phyloP scores from a whole-genome alignment of 2,888 invertebrate species.

The Stenoptilia bipunctidactyla region DNA sequence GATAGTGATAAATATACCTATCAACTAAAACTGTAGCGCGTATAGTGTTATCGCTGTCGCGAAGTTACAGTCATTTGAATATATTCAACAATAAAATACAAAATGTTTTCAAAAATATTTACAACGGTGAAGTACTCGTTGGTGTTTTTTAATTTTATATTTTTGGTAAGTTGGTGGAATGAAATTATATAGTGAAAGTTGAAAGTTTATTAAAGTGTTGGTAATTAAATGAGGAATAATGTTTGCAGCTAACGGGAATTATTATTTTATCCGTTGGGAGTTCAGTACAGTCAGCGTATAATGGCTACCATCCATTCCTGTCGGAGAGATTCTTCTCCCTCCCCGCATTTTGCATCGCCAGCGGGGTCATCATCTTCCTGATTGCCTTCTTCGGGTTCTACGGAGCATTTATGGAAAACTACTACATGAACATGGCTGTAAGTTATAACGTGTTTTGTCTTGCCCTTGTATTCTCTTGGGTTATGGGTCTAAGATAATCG shows the following conservation, averaged over 20 bases:
- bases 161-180: constrained; percentile 57
- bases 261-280: constrained; percentile 81
- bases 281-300: constrained; percentile 75
- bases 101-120: constrained; percentile 59
- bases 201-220: too few species aligned
- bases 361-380: constrained; percentile 79
- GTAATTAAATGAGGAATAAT: background rate
- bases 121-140: constrained; percentile 57
- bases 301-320: constrained; percentile 76
- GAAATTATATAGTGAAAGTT: background rate
- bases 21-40: constrained; percentile 29
- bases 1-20: constrained; percentile 56
- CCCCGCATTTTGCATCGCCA: constrained; percentile 78
- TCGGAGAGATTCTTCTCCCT: constrained; percentile 78
- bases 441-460: too few species aligned
- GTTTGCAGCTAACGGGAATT: constrained; percentile 83
- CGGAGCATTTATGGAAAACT: constrained; percentile 87
- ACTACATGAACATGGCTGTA: constrained; percentile 83
- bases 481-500: too few species aligned
- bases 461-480: too few species aligned
- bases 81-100: constrained; percentile 15
- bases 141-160: constrained; percentile 49
- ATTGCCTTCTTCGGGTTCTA: constrained; percentile 91
- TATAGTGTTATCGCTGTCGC: background rate
- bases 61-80: constrained; percentile 3